Percentiles rank a stretch among this genome's conserved stretches.
These are phyloP conservation scores for Epizoanthus fatuus DNA, from an alignment of 92 coral and sea anemone genomes.

Conservation along the genomic window DNA sequence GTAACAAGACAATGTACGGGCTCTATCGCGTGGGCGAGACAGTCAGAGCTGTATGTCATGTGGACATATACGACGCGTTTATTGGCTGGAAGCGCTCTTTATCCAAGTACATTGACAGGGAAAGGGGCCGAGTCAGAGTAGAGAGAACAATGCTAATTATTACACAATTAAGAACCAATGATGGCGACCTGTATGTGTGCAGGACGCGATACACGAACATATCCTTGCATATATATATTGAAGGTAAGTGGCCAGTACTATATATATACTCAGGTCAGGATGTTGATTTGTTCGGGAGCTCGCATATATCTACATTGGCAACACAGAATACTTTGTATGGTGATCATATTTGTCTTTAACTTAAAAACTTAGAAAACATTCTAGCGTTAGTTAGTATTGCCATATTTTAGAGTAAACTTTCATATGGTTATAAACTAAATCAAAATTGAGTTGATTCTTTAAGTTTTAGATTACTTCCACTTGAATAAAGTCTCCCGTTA, in stretches of 20 bases:
- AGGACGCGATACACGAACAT: constrained; percentile 21
- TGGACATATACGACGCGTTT: constrained; percentile 27
- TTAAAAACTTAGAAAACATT: no score
- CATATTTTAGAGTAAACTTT: no score
- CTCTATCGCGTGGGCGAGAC: constrained; percentile 35
- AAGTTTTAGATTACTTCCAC: no score
- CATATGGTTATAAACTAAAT: no score
- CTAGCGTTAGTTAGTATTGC: no score
- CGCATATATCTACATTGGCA: no score
- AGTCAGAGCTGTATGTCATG: constrained; percentile 41
- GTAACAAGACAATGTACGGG: background rate
- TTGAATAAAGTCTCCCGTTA: no score
- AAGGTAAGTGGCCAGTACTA: constrained; percentile 6
- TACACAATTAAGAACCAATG: background rate
- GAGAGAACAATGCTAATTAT: background rate
- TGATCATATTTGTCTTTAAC: no score
- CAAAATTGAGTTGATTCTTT: no score
- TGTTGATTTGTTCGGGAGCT: no score
- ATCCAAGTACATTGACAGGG: background rate
- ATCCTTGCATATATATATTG: constrained; percentile 10
- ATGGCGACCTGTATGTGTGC: constrained; percentile 28
- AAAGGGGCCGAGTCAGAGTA: background rate
- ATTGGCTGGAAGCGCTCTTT: constrained; percentile 15
- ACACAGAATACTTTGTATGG: no score
- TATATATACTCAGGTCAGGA: no score